Evolutionary conservation across 2,888 invertebrate genomes (phyloP).

Genomic region (Scaptomyza cyrtandrae): DNA sequence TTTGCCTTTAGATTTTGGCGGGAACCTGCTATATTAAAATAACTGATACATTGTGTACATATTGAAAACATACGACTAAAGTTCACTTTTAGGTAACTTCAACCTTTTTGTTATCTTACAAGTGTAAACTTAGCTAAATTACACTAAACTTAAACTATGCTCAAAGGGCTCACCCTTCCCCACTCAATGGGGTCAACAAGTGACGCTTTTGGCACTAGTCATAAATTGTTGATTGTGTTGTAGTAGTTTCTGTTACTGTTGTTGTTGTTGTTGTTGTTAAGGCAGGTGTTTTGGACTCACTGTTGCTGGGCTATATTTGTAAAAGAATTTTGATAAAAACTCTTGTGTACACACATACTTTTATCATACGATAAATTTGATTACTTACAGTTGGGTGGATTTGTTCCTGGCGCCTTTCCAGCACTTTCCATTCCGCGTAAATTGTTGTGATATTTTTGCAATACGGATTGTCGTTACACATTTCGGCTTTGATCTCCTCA

Average conservation of each 20-base stretch:
- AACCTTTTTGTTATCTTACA: constrained; percentile 23
- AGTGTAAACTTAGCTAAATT: constrained; percentile 35
- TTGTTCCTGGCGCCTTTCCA: constrained; percentile 4
- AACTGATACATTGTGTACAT: constrained; percentile 33
- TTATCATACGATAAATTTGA: neutral
- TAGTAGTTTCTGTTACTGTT: constrained; percentile 8
- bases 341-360: neutral
- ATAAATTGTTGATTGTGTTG: constrained; percentile 19
- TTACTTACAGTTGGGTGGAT: constrained; percentile 27
- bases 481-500: constrained; percentile 50
- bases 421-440: constrained; percentile 5
- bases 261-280: constrained; percentile 27
- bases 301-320: constrained; percentile 47
- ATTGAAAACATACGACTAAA: constrained; percentile 22
- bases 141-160: constrained; percentile 46
- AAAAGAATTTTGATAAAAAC: constrained; percentile 37
- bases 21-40: constrained; percentile 41
- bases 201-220: constrained; percentile 23
- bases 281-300: constrained; percentile 41
- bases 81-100: constrained; percentile 26
- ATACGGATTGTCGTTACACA: constrained; percentile 67
- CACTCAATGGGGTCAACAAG: constrained; percentile 32
- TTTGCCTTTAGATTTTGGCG: constrained; percentile 57
- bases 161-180: constrained; percentile 24
- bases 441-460: constrained; percentile 61